Conservation (phyloP, 35 echinoderm and acorn worm genomes). For the Holothuria glaberrima region DNA sequence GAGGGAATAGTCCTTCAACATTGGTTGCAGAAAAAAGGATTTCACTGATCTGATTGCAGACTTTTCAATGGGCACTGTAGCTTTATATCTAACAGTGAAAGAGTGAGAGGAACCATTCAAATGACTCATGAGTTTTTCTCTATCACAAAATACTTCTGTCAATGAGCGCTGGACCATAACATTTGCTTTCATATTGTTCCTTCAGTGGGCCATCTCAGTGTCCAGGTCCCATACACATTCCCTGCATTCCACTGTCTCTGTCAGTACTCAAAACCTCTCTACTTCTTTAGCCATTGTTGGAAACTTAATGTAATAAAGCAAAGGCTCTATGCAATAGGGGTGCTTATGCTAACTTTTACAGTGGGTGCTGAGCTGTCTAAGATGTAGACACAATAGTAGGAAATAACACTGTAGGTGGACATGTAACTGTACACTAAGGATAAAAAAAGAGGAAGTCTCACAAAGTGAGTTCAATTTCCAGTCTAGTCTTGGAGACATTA, state of each 20-base stretch:
- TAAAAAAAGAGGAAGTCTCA: no score
- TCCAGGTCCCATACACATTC: neutral
- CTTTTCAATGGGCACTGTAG: neutral
- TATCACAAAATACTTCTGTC: neutral
- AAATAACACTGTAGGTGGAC: no score
- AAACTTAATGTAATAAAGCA: conserved; percentile 6
- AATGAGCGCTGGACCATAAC: conserved; percentile 8
- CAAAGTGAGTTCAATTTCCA: no score
- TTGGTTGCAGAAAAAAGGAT: no score
- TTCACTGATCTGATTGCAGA: no score
- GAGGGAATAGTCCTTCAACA: no score
- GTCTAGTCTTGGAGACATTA: no score
- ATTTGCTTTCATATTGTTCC: neutral
- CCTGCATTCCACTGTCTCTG: conserved; percentile 10
- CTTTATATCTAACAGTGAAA: conserved; percentile 21
- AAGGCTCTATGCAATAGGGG: neutral
- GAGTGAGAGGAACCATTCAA: conserved; percentile 11
- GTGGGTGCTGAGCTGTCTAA: no score
- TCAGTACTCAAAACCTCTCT: neutral
- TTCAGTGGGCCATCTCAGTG: neutral
- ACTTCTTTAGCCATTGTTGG: conserved; percentile 13
- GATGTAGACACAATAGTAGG: no score
- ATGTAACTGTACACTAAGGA: no score
- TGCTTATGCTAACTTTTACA: no score
- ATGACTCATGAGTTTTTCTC: conserved; percentile 24